Base-by-base conservation (phyloP, 2,797 vertebrate genomes). In the Pygocentrus nattereri region DNA sequence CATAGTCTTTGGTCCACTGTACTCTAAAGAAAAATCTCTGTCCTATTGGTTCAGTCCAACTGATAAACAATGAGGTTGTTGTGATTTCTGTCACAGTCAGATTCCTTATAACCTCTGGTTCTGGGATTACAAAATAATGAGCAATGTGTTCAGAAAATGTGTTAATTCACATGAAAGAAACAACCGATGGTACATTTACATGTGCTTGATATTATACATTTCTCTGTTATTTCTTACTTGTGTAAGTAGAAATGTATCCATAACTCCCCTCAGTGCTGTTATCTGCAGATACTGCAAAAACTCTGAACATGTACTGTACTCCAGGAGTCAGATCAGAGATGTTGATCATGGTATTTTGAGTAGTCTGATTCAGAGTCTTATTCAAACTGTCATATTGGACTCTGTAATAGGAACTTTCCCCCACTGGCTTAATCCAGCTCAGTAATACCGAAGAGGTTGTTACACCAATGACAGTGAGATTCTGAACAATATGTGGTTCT, bases 261-360 rank as follows among this genome's bases (percentile, higher is more conserved):
- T 56, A 16, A 34, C 3, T 30, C 50, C 84, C 79, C 41, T 79
- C 54, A 2, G 73, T 80, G 47, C 1, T 2, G 64, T 50, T 50
- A 65, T 79, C 76, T 41, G 7, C n/a, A 62, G 79, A n/a, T 31
- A 76, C 61, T 18, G 50, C 65, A 58, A 47, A 27, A 3, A 87
- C 80, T 25, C 15, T 83, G 76, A 85, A 85, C 25, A 8, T 68
- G 58, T 87, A 83, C 34, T 71, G 31, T 49, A 27, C 44, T 82
- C 82, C 83, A 82, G 85, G 25, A 50, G 44, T 78, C 58, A 87
- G 83, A 71, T 50, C 25, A 69, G 38, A 74, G 73, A 78, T 65
- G n/a, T 25, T 18, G 38, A 82, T 68, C 5, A 15, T 78, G 4
- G 52, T 80, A 27, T 44, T 25, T 25, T 58, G 71, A 38, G 21